A percentile compares a stretch with the other conserved stretches of the same genome.
These are phyloP conservation scores for Lamellibrachia luymesi DNA, from an alignment of 1,140 invertebrate species.

Conservation along the genomic window DNA sequence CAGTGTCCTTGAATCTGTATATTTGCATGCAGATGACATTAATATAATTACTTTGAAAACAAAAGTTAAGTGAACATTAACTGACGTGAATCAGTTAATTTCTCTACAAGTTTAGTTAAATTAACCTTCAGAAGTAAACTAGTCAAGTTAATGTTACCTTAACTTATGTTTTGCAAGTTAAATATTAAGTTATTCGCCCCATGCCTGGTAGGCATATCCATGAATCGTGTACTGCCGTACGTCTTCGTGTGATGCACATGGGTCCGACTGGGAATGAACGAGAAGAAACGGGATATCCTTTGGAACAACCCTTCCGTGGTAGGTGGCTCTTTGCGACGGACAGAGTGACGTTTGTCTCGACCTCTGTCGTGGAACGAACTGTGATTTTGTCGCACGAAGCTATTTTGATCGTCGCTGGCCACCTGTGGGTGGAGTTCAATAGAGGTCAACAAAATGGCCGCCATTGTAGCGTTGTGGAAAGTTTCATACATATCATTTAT, in stretches of 20 bases:
- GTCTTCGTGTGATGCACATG: not conserved
- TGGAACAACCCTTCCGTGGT: not conserved
- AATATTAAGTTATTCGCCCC: no score
- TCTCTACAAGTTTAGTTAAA: no score
- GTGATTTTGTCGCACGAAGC: not conserved
- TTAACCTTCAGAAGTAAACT: no score
- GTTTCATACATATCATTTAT: no score
- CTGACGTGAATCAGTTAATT: no score
- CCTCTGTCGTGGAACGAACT: not conserved
- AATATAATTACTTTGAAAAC: no score
- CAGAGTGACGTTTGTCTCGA: not conserved
- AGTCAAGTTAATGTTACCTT: no score
- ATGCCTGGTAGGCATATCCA: not conserved
- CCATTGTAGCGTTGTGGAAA: no score
- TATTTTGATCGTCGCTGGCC: not conserved
- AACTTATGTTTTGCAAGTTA: no score
- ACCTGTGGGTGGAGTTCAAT: not conserved
- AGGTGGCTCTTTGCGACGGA: not conserved
- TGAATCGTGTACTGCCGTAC: not conserved
- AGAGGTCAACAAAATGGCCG: not conserved
- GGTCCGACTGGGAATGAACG: not conserved
- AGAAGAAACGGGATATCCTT: not conserved
- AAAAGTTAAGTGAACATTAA: no score
- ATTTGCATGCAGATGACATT: no score
- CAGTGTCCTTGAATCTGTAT: no score